phyloP scores from a whole-genome alignment of 2,113 vertebrate genomes.

The Platichthys flesus region DNA sequence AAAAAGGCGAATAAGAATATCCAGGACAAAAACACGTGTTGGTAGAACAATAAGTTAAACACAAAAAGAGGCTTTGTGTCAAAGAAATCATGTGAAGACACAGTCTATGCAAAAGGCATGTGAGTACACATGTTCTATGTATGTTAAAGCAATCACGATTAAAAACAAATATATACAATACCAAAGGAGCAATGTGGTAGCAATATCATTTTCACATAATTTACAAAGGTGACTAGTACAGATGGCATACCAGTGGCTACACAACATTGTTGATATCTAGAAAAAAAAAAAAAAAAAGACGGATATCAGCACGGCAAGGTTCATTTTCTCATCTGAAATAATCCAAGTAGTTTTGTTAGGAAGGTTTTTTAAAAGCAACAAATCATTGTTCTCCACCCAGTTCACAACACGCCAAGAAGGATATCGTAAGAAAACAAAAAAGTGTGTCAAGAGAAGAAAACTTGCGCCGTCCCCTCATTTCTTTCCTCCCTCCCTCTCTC shows the following conservation, averaged over 20 bases:
- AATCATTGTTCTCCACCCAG: slow-evolving; percentile 12
- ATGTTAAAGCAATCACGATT: slow-evolving; percentile 53
- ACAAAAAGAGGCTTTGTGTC: slow-evolving; percentile 38
- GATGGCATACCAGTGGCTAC: slow-evolving; percentile 49
- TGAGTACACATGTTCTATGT: slow-evolving; percentile 41
- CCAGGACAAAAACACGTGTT: slow-evolving; percentile 46
- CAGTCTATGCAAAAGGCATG: slow-evolving; percentile 35
- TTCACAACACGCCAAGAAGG: slow-evolving; percentile 41
- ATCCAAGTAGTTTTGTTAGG: slow-evolving; percentile 36
- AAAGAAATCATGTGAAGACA: slow-evolving; percentile 56
- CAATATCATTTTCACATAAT: slow-evolving; percentile 66
- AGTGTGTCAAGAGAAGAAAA: neutral
- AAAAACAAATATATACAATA: slow-evolving; percentile 76
- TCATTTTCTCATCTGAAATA: slow-evolving; percentile 24
- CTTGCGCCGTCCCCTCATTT: slow-evolving; percentile 8
- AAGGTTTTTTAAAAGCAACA: slow-evolving; percentile 33
- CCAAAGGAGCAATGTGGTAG: slow-evolving; percentile 53
- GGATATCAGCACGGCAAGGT: slow-evolving; percentile 17
- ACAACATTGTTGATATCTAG: slow-evolving; percentile 12
- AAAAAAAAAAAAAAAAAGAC: neutral
- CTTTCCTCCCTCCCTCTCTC: slow-evolving; percentile 1
- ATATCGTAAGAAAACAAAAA: slow-evolving; percentile 1
- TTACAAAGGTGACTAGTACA: slow-evolving; percentile 64
- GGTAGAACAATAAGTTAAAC: slow-evolving; percentile 81
- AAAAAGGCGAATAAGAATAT: slow-evolving; percentile 50